Evolutionary conservation across 2,113 vertebrate genomes (phyloP).

Genomic region (Otolemur garnettii): DNA sequence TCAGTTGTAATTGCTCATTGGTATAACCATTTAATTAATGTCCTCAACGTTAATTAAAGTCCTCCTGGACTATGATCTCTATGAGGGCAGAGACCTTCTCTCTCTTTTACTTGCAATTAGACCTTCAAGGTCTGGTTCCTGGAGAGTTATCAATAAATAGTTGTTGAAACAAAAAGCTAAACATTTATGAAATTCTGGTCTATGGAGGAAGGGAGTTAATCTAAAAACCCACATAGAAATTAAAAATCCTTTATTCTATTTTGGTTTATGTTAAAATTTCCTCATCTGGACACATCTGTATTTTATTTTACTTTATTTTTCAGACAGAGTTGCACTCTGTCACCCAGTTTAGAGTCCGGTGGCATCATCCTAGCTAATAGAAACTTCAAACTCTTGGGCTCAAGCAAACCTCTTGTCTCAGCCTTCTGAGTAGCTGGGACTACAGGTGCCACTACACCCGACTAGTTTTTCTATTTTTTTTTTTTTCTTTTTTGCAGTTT

Average conservation of each 20-base stretch:
- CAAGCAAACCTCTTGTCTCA: background rate
- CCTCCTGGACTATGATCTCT: background rate
- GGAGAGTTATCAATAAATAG: background rate
- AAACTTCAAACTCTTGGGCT: background rate
- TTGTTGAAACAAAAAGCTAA: conserved; percentile 43
- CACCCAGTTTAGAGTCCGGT: background rate
- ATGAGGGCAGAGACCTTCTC: background rate
- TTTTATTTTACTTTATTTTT: background rate
- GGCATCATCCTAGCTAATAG: background rate
- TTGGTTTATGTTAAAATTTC: conserved; percentile 11
- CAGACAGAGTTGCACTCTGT: background rate
- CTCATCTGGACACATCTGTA: background rate
- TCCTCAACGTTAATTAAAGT: background rate
- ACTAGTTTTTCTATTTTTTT: background rate
- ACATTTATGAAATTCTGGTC: conserved; percentile 9
- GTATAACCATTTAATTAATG: background rate
- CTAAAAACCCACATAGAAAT: conserved; percentile 16
- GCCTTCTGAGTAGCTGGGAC: background rate
- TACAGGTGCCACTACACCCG: background rate
- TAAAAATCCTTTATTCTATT: conserved; percentile 11
- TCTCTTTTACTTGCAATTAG: background rate
- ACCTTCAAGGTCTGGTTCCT: background rate
- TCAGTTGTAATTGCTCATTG: background rate
- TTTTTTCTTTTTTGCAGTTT: background rate
- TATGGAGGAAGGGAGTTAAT: background rate